phyloP scores from a whole-genome alignment of 2,113 vertebrate species.

The Podiceps cristatus region DNA sequence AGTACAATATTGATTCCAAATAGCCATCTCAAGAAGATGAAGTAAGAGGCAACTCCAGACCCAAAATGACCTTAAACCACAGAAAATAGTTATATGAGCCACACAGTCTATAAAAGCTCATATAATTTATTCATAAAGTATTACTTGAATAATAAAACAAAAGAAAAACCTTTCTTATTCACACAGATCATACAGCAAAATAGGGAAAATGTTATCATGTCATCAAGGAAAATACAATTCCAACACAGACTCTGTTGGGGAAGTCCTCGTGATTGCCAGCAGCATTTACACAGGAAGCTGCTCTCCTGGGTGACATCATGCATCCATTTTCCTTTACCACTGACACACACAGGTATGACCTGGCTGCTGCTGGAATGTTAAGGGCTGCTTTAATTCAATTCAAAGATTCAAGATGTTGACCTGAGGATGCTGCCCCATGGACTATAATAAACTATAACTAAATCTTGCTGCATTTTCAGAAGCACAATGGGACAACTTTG shows the following conservation, averaged over 20 bases:
- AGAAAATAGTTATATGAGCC: not conserved
- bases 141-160: not conserved
- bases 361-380: not conserved
- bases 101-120: not conserved
- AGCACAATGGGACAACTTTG: not conserved
- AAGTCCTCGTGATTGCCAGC: not conserved
- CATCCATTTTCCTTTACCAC: not conserved
- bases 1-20: conserved; percentile 98
- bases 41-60: conserved; percentile 97
- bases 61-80: conserved; percentile 92
- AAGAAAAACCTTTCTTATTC: not conserved
- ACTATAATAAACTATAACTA: not conserved
- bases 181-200: not conserved
- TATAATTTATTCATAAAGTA: not conserved
- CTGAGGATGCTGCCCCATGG: not conserved
- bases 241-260: not conserved
- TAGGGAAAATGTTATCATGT: not conserved
- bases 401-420: not conserved
- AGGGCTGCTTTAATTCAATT: not conserved
- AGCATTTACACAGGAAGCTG: not conserved
- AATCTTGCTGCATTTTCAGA: not conserved
- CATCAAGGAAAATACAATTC: not conserved
- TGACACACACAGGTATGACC: not conserved
- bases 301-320: not conserved
- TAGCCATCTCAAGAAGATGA: conserved; percentile 97